Base-by-base conservation (phyloP, 2,113 vertebrate species). In the Dissostichus mawsoni region DNA sequence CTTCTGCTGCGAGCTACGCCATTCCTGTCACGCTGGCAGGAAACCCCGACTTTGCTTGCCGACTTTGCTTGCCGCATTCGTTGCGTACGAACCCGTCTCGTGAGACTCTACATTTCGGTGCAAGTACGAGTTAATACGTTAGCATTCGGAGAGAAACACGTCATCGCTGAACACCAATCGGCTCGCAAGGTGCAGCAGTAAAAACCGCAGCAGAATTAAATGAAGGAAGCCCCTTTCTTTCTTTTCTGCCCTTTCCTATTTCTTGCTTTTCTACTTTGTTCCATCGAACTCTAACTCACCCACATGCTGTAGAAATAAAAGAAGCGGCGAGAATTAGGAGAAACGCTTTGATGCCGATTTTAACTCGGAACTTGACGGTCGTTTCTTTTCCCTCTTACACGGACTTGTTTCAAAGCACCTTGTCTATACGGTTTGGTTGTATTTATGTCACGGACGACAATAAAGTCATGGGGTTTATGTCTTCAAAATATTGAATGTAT, bases 11-110 rank as follows among this genome's bases (percentile, higher is more conserved):
- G 62, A 41, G 25, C 57, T 53, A 78, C 67, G 50, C 80, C 84
- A 72, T 79, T 44, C 41, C 76, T 51, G 55, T 84, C 79, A 52
- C 59, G 70, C 59, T 52, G 20, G 59, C 63, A 70, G 79, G 78
- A 85, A 80, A 78, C 64, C 78, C 76, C 36, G 58, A 83, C 68
- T 62, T 74, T 1, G 45, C 65, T 55, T 33, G 66, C 59, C 33
- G 17, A 2, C 2, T 25, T 25, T 25, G 66, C 59, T 55, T 33
- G 66, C 59, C 33, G 17, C 56, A 13, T 67, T 67, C 17, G 55
- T 20, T 23, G 71, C 18, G 52, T 69, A 71, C 50, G 11, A 55
- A 77, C 10, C 70, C 67, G 7, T 57, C 36, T 25, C 67, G 48
- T 45, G 48, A 85, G 17, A 70, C 47, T 52, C 69, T 41, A 47